phyloP scores from a whole-genome alignment of 2,888 invertebrate species.

The Cantharis nigra region DNA sequence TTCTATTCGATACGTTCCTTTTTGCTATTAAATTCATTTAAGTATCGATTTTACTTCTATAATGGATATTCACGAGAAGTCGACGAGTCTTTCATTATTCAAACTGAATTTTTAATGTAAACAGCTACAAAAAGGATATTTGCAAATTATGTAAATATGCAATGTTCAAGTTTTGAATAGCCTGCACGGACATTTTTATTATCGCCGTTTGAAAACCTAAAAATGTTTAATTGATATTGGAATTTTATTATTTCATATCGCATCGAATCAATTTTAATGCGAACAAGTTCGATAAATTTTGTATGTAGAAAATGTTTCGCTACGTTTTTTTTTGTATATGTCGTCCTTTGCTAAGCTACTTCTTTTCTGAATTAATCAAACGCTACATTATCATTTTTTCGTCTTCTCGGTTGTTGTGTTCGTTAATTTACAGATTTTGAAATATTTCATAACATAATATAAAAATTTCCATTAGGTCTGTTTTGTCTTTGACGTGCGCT shows the following conservation, averaged over 20 bases:
- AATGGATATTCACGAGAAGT: background rate
- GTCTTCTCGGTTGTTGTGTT: background rate
- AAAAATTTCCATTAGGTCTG: background rate
- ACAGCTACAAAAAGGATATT: background rate
- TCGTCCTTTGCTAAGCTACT: background rate
- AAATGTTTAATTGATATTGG: background rate
- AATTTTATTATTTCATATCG: background rate
- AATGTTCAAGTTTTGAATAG: background rate
- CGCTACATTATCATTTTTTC: background rate
- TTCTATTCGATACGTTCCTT: constrained; percentile 33
- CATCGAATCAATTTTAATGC: background rate
- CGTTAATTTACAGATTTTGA: background rate
- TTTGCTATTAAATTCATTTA: constrained; percentile 37
- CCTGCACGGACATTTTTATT: background rate
- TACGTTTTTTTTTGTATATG: background rate
- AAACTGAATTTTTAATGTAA: background rate
- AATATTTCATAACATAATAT: background rate
- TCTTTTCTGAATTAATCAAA: background rate
- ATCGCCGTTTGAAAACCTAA: background rate
- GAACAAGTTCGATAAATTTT: background rate
- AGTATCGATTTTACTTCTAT: constrained; percentile 39
- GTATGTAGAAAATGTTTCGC: background rate
- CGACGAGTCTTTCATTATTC: constrained; percentile 10
- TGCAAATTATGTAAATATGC: background rate
- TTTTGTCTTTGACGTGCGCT: background rate